These are phyloP conservation scores for Ciona savignyi DNA, from an alignment of 23 tunicate species.

Conservation along the genomic window DNA sequence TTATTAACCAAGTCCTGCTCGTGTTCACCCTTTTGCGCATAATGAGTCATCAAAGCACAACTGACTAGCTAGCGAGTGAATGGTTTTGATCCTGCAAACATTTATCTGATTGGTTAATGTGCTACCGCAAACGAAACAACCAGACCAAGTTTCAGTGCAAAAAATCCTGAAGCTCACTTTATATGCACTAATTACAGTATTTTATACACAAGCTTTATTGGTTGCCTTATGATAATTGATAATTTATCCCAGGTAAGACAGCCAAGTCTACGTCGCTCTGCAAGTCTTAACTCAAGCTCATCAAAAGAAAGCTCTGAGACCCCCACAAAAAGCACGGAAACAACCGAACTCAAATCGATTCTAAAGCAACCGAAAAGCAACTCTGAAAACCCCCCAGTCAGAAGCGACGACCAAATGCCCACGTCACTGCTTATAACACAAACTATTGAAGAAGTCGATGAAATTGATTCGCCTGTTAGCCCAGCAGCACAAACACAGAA, in stretches of 20 bases:
- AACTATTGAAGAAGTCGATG: neutral
- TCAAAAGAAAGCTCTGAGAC: neutral
- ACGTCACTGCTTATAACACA: neutral
- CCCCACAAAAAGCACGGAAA: neutral
- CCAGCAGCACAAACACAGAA: neutral
- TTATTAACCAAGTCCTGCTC: no score
- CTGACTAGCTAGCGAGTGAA: no score
- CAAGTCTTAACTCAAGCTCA: neutral
- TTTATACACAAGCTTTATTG: neutral
- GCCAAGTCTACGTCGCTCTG: neutral
- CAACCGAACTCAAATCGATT: neutral
- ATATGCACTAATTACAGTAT: neutral
- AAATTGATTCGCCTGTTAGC: neutral
- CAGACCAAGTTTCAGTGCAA: no score
- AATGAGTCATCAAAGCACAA: no score
- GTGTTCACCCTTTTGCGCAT: no score
- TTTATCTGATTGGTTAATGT: no score
- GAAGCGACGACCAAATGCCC: neutral
- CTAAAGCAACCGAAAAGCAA: neutral
- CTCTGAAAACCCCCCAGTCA: neutral
- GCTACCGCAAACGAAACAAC: no score
- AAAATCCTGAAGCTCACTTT: no score
- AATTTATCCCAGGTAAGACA: neutral
- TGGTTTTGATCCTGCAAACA: no score
- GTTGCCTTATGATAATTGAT: no score